A percentile compares a stretch with the other conserved stretches of the same genome.
Evolutionary conservation across 1,140 invertebrate species (phyloP).

Genomic region (Marisa cornuarietis): DNA sequence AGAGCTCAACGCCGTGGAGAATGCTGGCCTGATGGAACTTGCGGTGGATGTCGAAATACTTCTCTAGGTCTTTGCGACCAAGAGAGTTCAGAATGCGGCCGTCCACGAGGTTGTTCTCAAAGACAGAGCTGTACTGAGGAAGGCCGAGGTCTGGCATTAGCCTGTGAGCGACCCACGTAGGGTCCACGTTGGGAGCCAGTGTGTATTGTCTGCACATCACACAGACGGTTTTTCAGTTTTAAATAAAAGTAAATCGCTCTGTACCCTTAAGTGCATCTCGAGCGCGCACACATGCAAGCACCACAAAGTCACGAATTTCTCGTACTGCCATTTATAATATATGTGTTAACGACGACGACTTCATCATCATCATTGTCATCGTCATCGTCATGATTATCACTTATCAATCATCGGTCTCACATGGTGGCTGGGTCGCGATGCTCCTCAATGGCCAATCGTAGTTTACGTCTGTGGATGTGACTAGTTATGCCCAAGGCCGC

Average conservation of each 20-base stretch:
- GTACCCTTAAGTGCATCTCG: no score
- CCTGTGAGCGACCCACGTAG: slow-evolving; percentile 91
- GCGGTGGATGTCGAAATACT: slow-evolving; percentile 83
- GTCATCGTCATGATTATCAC: no score
- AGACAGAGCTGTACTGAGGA: slow-evolving; percentile 86
- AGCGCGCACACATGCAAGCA: no score
- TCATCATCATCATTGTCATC: no score
- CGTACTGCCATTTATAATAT: no score
- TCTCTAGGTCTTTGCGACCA: slow-evolving; percentile 93
- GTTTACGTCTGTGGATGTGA: slow-evolving; percentile 90
- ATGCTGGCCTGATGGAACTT: slow-evolving; percentile 95
- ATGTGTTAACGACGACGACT: no score
- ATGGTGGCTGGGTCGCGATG: slow-evolving; percentile 79
- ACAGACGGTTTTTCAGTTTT: no score
- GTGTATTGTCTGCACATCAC: slow-evolving; percentile 78
- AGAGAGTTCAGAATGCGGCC: slow-evolving; percentile 90
- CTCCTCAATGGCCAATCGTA: slow-evolving; percentile 93
- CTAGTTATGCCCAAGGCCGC: slow-evolving; percentile 86
- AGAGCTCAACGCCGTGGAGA: slow-evolving; percentile 89
- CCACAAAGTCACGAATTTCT: no score
- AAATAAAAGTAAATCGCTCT: no score
- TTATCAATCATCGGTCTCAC: slow-evolving; percentile 43
- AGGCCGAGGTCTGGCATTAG: slow-evolving; percentile 91
- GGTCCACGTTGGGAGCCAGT: slow-evolving; percentile 83
- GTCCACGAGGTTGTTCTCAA: slow-evolving; percentile 90